Evolutionary conservation across 2,113 vertebrate species (phyloP).

Genomic region (Pollachius pollachius): DNA sequence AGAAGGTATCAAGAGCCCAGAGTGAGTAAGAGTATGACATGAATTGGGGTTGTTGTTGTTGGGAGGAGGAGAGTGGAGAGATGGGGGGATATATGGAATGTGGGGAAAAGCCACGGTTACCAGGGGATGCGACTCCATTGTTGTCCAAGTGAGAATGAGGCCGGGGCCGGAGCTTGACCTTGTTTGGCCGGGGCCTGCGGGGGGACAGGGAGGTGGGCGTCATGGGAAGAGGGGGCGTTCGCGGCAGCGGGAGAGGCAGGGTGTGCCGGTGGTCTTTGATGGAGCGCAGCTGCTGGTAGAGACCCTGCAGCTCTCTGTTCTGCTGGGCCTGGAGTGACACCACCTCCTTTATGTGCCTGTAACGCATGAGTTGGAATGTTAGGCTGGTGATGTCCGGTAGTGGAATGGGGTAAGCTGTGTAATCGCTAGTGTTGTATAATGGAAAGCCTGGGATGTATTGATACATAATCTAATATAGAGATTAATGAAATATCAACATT

Average conservation of each 20-base stretch:
- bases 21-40: too few species aligned
- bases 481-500: too few species aligned
- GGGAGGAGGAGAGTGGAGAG: not conserved
- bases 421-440: not conserved
- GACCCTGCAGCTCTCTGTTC: slow-evolving; percentile 84
- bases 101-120: slow-evolving; percentile 54
- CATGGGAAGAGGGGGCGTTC: slow-evolving; percentile 61
- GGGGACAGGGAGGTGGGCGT: slow-evolving; percentile 74
- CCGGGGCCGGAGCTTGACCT: slow-evolving; percentile 77
- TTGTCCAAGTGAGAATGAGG: slow-evolving; percentile 83
- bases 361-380: slow-evolving; percentile 8
- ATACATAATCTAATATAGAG: not conserved
- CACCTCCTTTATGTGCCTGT: slow-evolving; percentile 88
- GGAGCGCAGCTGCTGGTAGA: slow-evolving; percentile 81
- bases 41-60: not conserved
- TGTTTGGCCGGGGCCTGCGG: slow-evolving; percentile 78
- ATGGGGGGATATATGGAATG: not conserved
- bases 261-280: slow-evolving; percentile 77
- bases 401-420: not conserved
- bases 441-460: not conserved
- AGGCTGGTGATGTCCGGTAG: not conserved
- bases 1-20: not conserved
- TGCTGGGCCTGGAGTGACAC: slow-evolving; percentile 86
- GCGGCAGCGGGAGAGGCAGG: slow-evolving; percentile 60
- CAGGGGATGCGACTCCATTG: slow-evolving; percentile 72